These are phyloP conservation scores for Bucco capensis DNA, from an alignment of 2,113 vertebrate species.

Conservation along the genomic window DNA sequence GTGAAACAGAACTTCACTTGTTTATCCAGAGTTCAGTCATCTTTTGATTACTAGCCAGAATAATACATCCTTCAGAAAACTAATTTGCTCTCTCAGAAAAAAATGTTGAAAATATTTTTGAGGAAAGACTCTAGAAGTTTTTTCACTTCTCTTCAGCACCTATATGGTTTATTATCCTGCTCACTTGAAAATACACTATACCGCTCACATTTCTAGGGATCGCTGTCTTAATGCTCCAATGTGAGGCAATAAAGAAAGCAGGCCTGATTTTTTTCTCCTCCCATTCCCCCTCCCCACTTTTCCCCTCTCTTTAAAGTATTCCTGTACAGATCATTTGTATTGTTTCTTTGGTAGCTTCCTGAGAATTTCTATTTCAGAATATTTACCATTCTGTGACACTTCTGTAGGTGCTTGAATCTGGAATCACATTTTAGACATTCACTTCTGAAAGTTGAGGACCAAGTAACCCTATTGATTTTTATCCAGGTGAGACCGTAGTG, in stretches of 20 bases:
- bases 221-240: neutral
- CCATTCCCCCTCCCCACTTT: too few relatives aligned
- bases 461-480: neutral
- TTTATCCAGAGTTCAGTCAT: neutral
- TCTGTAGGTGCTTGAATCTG: neutral
- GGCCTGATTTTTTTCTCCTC: neutral
- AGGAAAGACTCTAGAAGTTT: neutral
- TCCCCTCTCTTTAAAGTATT: neutral
- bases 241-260: neutral
- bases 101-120: neutral
- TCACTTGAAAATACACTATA: neutral
- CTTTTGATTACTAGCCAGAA: neutral
- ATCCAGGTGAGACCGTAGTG: neutral
- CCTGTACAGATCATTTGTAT: neutral
- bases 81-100: neutral
- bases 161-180: neutral
- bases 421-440: neutral
- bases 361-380: neutral
- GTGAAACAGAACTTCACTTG: neutral
- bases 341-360: neutral
- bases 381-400: neutral
- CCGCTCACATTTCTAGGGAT: neutral
- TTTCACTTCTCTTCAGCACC: neutral
- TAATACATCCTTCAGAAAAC: neutral
- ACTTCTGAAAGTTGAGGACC: neutral